Percentiles rank a stretch among this genome's conserved stretches.
Conservation (phyloP, 2,113 vertebrate genomes). For the Ifrita kowaldi region DNA sequence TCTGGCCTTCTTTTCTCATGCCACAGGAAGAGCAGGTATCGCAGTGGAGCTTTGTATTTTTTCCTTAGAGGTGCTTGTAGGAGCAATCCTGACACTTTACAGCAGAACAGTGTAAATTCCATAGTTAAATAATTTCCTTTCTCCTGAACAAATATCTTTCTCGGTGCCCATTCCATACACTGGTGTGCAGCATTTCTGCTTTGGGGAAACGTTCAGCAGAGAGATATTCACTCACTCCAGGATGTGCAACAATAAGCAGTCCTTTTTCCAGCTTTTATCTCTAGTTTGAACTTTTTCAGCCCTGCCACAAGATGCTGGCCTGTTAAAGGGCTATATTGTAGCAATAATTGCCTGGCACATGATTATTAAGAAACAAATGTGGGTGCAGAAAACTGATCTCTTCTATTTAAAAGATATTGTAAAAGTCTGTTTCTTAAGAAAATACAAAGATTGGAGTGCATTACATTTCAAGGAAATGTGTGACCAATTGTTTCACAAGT, state of each 20-base stretch:
- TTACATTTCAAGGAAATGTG: background rate
- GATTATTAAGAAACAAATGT: background rate
- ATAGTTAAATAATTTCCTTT: background rate
- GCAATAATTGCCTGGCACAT: background rate
- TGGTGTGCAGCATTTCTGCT: background rate
- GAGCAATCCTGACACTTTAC: background rate
- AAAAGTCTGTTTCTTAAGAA: background rate
- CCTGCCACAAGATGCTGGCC: background rate
- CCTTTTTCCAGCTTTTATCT: background rate
- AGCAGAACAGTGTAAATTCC: background rate
- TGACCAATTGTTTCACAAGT: background rate
- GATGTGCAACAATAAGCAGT: background rate
- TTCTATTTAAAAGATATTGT: background rate
- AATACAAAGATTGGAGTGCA: background rate
- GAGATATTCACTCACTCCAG: background rate
- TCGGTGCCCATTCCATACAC: background rate
- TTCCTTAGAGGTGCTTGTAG: background rate
- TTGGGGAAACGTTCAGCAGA: background rate
- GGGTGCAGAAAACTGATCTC: background rate
- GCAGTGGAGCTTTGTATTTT: background rate
- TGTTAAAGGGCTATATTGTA: background rate
- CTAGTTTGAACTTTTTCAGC: background rate
- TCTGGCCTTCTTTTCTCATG: background rate
- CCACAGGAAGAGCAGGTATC: fast-evolving
- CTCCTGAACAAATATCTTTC: background rate